Base-by-base conservation (phyloP, 1,140 invertebrate genomes). In the Drosophila sucinea region DNA sequence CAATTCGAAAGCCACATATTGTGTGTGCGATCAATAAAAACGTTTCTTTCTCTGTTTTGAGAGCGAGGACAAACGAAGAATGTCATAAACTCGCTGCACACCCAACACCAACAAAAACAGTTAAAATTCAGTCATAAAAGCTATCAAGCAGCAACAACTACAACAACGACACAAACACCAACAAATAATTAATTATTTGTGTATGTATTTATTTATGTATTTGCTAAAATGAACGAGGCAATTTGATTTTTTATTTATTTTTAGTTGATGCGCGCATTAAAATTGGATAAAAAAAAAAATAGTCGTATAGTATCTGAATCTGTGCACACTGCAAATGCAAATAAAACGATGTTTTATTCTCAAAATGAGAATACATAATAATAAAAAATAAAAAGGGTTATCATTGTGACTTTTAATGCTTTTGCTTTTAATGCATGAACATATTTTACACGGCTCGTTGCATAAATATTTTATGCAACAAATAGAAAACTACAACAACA, bases 231-330 rank as follows among this genome's bases (percentile, higher is more conserved):
- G 58, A 64, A 44, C 60, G 64, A 64, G 70, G 25, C 72, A 55
- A 75, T 79, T 79, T 67, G 57, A 72, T 40, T 70, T 80, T 85
- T 70, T 87, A 83, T 86, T 87, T 86, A 86, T 87, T 87, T 86
- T 83, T 87, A 87, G 79, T 83, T 64, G 79, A 82, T 86, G 83
- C 69, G 83, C 76, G 65, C 83, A 86, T 87, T 83, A 86, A 86
- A 86, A 85, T 82, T 77, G 68, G 47, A 70, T 65, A 66, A 61
- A 66, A 8, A 41, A 66, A 76, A 70, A 76, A 63, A 73, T 57
- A 60, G 70, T 69, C 60, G 10, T 11, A 61, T 38, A 38, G 35
- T 27, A 38, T 58, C 56, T 33, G 41, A 54, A 70, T 51, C 23
- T 27, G 6, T 38, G 35, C 35, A 38, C 71, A 75, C 67, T 67